Percentiles rank a stretch among this genome's conserved stretches.
phyloP scores from a whole-genome alignment of 2,888 invertebrate genomes.

The Hybos culiciformis region DNA sequence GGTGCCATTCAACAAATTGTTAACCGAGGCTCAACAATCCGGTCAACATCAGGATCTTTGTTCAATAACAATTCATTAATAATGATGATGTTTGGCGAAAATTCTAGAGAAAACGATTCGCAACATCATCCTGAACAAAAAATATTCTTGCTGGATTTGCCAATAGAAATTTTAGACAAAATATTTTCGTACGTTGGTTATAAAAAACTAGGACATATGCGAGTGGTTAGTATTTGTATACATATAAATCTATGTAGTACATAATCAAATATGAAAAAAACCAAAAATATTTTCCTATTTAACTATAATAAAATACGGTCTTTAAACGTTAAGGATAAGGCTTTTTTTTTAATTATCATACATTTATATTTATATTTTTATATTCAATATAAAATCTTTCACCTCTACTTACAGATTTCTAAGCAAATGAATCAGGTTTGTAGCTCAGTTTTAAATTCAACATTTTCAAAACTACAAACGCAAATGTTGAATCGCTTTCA shows the following conservation, averaged over 20 bases:
- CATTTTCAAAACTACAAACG: conserved; percentile 72
- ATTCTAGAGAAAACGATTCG: conserved; percentile 7
- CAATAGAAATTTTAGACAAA: conserved; percentile 66
- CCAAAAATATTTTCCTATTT: too few species aligned
- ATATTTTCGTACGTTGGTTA: conserved; percentile 61
- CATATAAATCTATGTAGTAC: too few species aligned
- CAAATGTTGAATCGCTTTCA: conserved; percentile 76
- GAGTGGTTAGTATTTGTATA: conserved; percentile 49
- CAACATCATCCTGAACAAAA: conserved; percentile 2
- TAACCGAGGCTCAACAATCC: not conserved
- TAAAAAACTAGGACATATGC: conserved; percentile 62
- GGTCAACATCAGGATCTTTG: not conserved
- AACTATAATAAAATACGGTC: too few species aligned
- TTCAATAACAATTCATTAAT: not conserved
- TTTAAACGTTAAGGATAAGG: too few species aligned
- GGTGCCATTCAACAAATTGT: not conserved
- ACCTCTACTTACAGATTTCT: conserved; percentile 50
- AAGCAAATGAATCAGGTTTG: conserved; percentile 67
- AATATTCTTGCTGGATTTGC: conserved; percentile 52
- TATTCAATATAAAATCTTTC: not conserved
- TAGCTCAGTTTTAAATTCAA: conserved; percentile 65
- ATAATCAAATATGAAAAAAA: too few species aligned
- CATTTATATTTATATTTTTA: not conserved
- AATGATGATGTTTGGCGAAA: conserved; percentile 11
- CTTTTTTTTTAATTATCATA: not conserved